phyloP scores from a whole-genome alignment of 35 echinoderm and acorn worm genomes.

The Strongylocentrotus purpuratus region DNA sequence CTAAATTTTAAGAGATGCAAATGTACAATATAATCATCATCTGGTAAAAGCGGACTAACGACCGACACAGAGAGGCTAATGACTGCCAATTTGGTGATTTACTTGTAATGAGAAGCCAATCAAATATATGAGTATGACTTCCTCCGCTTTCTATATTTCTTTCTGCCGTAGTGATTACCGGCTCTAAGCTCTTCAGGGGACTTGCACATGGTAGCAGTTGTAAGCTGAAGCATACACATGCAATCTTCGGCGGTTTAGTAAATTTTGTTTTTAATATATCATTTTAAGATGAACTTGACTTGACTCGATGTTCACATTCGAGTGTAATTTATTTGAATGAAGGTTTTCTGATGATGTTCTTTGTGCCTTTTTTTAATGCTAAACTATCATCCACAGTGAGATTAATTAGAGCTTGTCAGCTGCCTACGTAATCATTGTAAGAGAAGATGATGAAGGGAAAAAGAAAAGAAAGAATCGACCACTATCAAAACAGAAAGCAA shows the following conservation, averaged over 20 bases:
- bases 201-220: not conserved
- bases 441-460: not conserved
- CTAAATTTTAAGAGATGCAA: not conserved
- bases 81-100: not conserved
- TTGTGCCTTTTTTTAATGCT: not conserved
- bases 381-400: not conserved
- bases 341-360: no score
- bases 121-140: conserved; percentile 14
- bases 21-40: not conserved
- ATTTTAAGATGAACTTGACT: no score
- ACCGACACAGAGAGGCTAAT: conserved; percentile 22
- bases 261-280: no score
- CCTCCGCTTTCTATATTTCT: not conserved
- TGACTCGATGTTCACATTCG: no score
- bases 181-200: not conserved
- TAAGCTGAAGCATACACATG: not conserved
- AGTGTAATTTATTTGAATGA: no score
- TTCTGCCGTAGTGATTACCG: not conserved
- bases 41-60: not conserved
- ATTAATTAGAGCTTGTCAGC: not conserved
- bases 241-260: no score
- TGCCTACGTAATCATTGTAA: not conserved
- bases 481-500: not conserved
- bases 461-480: not conserved
- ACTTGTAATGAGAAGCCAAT: conserved; percentile 31